Base-by-base conservation (phyloP, 2,888 invertebrate species). In the Yponomeuta plumbellus region DNA sequence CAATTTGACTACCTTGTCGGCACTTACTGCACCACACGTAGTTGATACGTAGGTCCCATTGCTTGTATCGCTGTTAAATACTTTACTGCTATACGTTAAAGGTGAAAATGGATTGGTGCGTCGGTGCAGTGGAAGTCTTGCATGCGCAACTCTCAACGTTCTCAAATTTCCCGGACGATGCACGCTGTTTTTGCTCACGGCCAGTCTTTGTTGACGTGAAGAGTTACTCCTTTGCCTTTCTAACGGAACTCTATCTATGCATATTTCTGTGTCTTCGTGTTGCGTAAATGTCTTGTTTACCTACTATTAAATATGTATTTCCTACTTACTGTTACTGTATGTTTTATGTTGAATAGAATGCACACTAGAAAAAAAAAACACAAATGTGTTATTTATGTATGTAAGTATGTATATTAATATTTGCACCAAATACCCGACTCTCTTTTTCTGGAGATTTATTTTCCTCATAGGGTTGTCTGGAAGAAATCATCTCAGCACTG, bases 231-330 rank as follows among this genome's bases (percentile, higher is more conserved):
- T 64, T 59, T 57, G 58, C 1, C 44, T 63, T 40, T 44, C 26
- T 66, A 66, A 64, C 64, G 66, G 64, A 8, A 64, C 66, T 64
- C 17, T 64, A 62, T 56, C 21, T 66, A 56, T 52, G 34, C 59
- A 21, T 64, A 66, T 44, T 59, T 1, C 63, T 63, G 40, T 22
- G 40, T 44, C 22, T 23, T 66, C 2, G 39, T 66, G 63, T 40
- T 70, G 17, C 8, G 26, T 34, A 61, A 59, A 22, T 21, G 21
- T 23, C 75, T 73, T 70, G 72, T 75, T 75, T 76, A 75, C 76
- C 76, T 74, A n/a, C 8, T 34, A 5, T 34, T 5, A 34, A 34
- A 34, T 34, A 34, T 34, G 5, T 5, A 26, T 26, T 26, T n/a
- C n/a, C n/a, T n/a, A n/a, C n/a, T n/a, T n/a, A n/a, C n/a, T n/a